phyloP scores from a whole-genome alignment of 2,797 vertebrate species.

The Amniataba percoides region DNA sequence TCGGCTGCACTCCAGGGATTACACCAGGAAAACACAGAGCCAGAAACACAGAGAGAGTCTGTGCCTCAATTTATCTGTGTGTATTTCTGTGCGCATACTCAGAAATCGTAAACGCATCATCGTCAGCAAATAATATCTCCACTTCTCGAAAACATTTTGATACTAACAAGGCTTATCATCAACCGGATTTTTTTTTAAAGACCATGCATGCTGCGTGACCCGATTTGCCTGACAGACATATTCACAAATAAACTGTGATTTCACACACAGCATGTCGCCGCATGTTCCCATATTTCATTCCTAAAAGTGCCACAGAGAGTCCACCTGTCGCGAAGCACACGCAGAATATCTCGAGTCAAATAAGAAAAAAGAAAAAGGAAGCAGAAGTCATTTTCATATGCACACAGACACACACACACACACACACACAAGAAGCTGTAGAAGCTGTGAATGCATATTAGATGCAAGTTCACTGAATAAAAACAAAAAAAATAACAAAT shows the following conservation, averaged over 20 bases:
- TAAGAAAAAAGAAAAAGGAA: neutral
- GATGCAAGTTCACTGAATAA: neutral
- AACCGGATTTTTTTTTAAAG: neutral
- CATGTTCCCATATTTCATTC: slow-evolving; percentile 28
- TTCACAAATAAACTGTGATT: slow-evolving; percentile 50
- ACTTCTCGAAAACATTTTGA: neutral
- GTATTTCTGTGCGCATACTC: neutral
- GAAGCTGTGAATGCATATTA: slow-evolving; percentile 13
- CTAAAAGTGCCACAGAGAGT: slow-evolving; percentile 9
- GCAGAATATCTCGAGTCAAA: slow-evolving; percentile 4
- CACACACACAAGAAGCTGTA: slow-evolving; percentile 5
- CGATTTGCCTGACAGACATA: slow-evolving; percentile 28
- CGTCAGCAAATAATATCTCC: no score
- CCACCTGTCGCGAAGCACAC: slow-evolving; percentile 24
- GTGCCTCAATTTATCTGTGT: slow-evolving; percentile 3
- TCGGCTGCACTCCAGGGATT: slow-evolving; percentile 65
- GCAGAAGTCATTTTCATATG: slow-evolving; percentile 14
- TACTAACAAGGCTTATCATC: neutral
- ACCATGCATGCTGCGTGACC: neutral
- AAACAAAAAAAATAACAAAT: slow-evolving; percentile 2
- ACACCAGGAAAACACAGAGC: slow-evolving; percentile 35
- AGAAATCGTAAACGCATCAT: no score
- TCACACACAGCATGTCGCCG: slow-evolving; percentile 39
- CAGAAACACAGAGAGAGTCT: neutral
- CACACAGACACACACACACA: neutral